Conservation (phyloP, 1,140 invertebrate species). For the Mactra quadrangularis region DNA sequence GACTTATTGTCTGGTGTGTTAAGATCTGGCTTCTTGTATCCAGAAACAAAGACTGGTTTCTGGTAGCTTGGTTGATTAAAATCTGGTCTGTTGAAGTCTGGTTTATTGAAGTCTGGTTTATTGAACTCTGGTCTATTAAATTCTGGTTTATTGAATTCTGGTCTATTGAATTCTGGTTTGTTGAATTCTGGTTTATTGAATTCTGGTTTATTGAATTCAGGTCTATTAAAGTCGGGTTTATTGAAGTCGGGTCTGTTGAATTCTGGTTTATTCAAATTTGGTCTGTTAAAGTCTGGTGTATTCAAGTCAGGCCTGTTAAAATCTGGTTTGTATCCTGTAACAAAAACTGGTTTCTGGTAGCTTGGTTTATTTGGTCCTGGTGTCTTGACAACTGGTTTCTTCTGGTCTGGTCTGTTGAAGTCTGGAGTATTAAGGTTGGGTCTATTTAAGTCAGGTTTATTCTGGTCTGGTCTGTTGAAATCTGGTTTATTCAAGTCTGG, state of each 20-base stretch:
- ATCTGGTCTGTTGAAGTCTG: neutral
- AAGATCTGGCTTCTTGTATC: neutral
- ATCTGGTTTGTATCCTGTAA: neutral
- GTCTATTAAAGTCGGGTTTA: neutral
- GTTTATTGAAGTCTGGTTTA: neutral
- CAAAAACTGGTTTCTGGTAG: neutral
- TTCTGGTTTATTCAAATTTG: neutral
- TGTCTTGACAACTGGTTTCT: neutral
- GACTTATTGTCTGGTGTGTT: neutral
- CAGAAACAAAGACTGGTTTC: neutral
- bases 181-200: neutral
- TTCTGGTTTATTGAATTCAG: neutral
- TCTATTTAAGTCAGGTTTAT: neutral
- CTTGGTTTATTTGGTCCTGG: neutral
- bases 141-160: neutral
- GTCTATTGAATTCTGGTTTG: neutral
- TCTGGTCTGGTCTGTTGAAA: neutral
- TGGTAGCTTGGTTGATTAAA: neutral
- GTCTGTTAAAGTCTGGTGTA: conserved; percentile 2
- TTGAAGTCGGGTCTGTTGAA: neutral
- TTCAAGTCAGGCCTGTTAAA: neutral
- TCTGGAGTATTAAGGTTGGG: no score
- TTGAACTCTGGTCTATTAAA: neutral
- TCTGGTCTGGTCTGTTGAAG: neutral
- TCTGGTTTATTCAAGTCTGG: no score